phyloP scores from a whole-genome alignment of 1,140 invertebrate species.

The Platyscapa corneri region DNA sequence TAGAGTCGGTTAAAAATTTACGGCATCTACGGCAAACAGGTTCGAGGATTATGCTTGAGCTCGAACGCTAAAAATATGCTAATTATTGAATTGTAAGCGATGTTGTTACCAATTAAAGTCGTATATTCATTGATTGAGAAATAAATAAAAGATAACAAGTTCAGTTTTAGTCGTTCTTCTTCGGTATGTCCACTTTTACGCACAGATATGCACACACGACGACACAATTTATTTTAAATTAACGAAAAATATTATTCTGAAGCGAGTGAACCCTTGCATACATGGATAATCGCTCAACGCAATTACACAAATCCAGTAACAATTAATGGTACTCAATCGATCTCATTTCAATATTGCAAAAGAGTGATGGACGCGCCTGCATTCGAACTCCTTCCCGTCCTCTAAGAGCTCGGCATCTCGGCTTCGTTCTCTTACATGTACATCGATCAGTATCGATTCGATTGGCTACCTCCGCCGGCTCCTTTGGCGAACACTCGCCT shows the following conservation, averaged over 20 bases:
- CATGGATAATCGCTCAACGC: background rate
- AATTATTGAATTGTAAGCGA: background rate
- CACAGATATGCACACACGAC: background rate
- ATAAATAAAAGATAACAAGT: background rate
- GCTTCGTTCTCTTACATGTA: constrained; percentile 11
- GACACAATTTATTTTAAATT: background rate
- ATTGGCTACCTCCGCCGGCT: constrained; percentile 41
- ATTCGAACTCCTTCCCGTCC: background rate
- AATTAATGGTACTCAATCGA: background rate
- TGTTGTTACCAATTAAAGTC: background rate
- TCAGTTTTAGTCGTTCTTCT: background rate
- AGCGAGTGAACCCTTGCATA: background rate
- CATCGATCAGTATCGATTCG: constrained; percentile 48
- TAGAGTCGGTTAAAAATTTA: background rate
- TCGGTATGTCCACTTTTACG: too few relatives aligned
- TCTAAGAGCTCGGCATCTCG: constrained; percentile 5
- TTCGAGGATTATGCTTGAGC: background rate
- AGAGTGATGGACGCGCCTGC: constrained; percentile 8
- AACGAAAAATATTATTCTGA: background rate
- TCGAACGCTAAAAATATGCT: background rate
- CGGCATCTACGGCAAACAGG: background rate
- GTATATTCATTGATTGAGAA: background rate
- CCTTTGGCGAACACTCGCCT: constrained; percentile 13
- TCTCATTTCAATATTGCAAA: background rate
- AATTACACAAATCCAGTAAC: background rate